Conservation (phyloP, 2,888 invertebrate species). For the Morinoia aosen region DNA sequence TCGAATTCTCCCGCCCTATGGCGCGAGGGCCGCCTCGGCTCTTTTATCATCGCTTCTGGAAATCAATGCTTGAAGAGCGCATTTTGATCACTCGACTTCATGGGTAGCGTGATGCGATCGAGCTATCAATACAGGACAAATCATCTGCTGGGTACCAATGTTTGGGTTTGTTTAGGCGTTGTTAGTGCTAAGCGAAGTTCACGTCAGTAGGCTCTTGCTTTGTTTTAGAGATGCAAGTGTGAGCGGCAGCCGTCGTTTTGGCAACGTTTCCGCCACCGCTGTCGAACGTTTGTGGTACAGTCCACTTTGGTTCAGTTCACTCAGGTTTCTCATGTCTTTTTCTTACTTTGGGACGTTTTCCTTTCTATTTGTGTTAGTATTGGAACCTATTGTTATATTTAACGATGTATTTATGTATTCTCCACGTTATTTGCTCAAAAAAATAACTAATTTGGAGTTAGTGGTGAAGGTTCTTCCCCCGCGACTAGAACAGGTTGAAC, state of each 20-base stretch:
- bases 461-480: not conserved
- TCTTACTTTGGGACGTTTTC: not conserved
- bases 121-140: not conserved
- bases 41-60: not conserved
- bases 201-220: not conserved
- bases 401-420: not conserved
- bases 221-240: not conserved
- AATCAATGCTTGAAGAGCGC: not conserved
- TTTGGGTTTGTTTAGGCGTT: constrained; percentile 14
- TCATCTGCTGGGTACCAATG: not conserved
- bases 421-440: not conserved
- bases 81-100: not conserved
- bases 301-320: not conserved
- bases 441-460: not conserved
- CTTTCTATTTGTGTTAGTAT: not conserved
- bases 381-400: not conserved
- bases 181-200: not conserved
- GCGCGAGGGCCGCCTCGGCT: constrained; percentile 7
- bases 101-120: not conserved
- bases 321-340: not conserved
- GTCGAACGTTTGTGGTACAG: constrained; percentile 5
- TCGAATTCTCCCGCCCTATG: constrained; percentile 46
- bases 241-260: not conserved
- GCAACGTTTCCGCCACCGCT: not conserved
- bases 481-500: not conserved